Base-by-base conservation (phyloP, 2,888 invertebrate species). In the Xestia xanthographa region DNA sequence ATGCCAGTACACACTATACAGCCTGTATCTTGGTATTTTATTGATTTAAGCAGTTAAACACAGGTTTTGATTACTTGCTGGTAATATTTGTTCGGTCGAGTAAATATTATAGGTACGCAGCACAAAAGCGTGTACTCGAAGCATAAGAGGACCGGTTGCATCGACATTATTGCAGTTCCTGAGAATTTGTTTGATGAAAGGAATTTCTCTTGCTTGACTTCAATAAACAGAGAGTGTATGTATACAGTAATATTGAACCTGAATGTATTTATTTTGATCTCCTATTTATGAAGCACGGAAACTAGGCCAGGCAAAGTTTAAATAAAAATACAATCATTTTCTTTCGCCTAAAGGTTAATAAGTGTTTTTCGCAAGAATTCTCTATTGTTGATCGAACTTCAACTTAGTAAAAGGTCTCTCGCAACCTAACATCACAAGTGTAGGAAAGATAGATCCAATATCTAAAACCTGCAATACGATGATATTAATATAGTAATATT, bases 21-120 rank as follows among this genome's bases (percentile, higher is more conserved):
- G 75, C 12, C 26, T 66, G 8, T 80, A 75, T 70, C 72, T 79
- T 78, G 75, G 82, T 76, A 83, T 80, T 82, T 82, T 87, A 80
- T 84, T 86, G 87, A 87, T 86, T 83, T 79, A 77, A 77, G 72
- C 69, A 65, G 77, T 72, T 84, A 80, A 84, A 87, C 71, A 81
- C 48, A 69, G 75, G 75, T 70, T 86, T 87, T 84, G 84, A 86
- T 83, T 79, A 73, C 80, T 78, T 67, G 56, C 60, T 53, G 53
- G 82, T 75, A 63, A 41, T 87, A 67, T 87, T 83, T 85, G 75
- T 56, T 75, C 65, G 70, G 72, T 53, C 63, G 48, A 8, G 74
- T 83, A 84, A 86, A 86, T 86, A 87, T 81, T 83, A 60, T 77
- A 83, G 79, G 86, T 66, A 65, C 38, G 58, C 38, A 50, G 66